Evolutionary conservation across 1,140 invertebrate genomes (phyloP), one percentile per base, ranked within the genome.

Genomic region (Drosophila lini): DNA sequence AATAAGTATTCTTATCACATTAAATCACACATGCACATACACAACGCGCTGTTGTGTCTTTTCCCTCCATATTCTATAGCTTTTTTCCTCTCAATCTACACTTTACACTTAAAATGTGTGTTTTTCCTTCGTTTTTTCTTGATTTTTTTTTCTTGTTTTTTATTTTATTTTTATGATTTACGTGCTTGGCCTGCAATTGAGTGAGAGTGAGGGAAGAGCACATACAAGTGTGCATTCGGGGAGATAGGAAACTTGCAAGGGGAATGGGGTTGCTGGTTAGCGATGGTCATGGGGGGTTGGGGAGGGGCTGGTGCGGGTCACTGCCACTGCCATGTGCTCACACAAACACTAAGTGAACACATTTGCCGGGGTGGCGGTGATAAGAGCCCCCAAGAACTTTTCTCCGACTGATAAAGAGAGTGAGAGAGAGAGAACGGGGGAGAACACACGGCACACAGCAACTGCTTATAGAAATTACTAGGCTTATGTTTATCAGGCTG

Each of bases 1-100:
- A 88, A 86, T 86, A 88, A 85, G 79, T 85, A 83, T 88, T 88
- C 83, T 88, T 88, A 88, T 88, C 83, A 78, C 78, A 88, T 86
- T 86, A 86, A 86, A 86, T 86, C 83, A 77, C 64, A 74, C 63
- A 53, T 41, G 45, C 62, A 40, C 59, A 38, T 50, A 58, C 55
- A 61, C 45, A 40, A 32, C 52, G 44, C 34, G 16, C 50, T 28
- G 19, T 10, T 16, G 45, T 34, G 59, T 71, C 67, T 62, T 60
- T 22, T 61, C 41, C 38, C 44, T 38, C n/a, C 36, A 28, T 67
- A 28, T 67, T 60, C 40, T 50, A 22, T 38, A 5, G 41, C 19
- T 36, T 36, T 68, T 15, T 75, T 19, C 34, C 56, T 78, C 52
- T 50, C 57, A 56, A 73, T 74, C 69, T 73, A 74, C 70, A 38